These are phyloP conservation scores for Spisula solida DNA, from an alignment of 2,888 invertebrate species.

Conservation along the genomic window DNA sequence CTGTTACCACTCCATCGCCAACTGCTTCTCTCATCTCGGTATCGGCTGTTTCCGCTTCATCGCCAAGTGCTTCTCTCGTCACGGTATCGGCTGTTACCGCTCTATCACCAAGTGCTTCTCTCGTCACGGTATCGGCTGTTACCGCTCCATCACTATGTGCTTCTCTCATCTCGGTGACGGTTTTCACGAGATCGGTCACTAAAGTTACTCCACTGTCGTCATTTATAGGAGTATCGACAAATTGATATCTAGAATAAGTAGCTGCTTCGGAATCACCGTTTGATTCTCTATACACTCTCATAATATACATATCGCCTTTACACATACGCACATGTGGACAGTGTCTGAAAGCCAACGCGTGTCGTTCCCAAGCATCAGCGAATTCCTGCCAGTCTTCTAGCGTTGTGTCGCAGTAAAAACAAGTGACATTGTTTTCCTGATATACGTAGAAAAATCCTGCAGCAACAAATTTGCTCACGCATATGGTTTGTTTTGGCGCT, in stretches of 20 bases:
- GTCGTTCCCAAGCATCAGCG: slow-evolving; percentile 24
- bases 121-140: not conserved
- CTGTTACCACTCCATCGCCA: no score
- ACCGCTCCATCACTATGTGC: not conserved
- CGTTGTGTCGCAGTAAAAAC: slow-evolving; percentile 10
- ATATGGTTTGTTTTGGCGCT: not conserved
- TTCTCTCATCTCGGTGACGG: no score
- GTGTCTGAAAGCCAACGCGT: not conserved
- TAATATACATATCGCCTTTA: slow-evolving; percentile 23
- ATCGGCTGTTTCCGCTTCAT: not conserved
- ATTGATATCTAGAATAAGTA: not conserved
- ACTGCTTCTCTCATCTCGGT: not conserved
- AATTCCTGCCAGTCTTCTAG: slow-evolving; percentile 6
- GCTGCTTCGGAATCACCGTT: not conserved
- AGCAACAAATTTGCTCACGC: not conserved
- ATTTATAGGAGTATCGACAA: not conserved
- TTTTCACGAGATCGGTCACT: no score
- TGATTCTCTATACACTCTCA: not conserved
- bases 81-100: no score
- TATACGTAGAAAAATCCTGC: slow-evolving; percentile 24
- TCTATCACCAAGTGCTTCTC: no score
- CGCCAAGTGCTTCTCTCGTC: no score
- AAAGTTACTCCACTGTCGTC: not conserved
- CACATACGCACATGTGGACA: slow-evolving; percentile 5
- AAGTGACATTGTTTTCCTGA: not conserved